Base-by-base conservation (phyloP, 2,888 invertebrate species). In the Drosophila kambysellisi region DNA sequence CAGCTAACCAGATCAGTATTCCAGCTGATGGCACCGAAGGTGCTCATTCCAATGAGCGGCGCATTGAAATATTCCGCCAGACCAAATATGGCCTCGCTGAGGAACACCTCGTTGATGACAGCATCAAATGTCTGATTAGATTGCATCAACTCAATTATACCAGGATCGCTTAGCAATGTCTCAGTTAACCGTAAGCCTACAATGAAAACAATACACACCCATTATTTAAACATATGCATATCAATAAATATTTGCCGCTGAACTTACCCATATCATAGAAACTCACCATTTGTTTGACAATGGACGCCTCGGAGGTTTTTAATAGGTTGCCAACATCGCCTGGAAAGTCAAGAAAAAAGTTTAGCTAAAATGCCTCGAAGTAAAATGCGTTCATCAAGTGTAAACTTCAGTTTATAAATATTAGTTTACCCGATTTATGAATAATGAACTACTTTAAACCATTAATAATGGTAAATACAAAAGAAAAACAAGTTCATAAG, bases 61-160 rank as follows among this genome's bases (percentile, higher is more conserved):
- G 92, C 93, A 20, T 92, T 89, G 29, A 92, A 93, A 9, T 86
- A 85, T 39, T 92, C 91, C 2, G 87, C 90, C 4, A 93, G 60
- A 0, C 93, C 93, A 12, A 91, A 90, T 0, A 92, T 81, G 0
- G 93, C 93, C 67, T 94, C 93, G 41, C 89, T 91, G 0, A 93
- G 75, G 62, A 93, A 94, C 1, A 92, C 87, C 64, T 93, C 93
- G 52, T 83, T 76, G 15, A 94, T 89, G 6, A 94, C 91, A 0
- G 93, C 87, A 74, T 94, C 94, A 41, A 91, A 94, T 4, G 89
- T 91, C 52, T 90, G 86, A 53, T 93, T 92, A 0, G 93, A 93
- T 7, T 75, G 61, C 32, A 88, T 66, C 0, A 93, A 65, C 5
- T 84, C 65, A 32, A 86, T 61, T 3, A 93, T 69, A 0, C 29